Conservation (phyloP, 2,888 invertebrate species). For the Mesochorus sp. region DNA sequence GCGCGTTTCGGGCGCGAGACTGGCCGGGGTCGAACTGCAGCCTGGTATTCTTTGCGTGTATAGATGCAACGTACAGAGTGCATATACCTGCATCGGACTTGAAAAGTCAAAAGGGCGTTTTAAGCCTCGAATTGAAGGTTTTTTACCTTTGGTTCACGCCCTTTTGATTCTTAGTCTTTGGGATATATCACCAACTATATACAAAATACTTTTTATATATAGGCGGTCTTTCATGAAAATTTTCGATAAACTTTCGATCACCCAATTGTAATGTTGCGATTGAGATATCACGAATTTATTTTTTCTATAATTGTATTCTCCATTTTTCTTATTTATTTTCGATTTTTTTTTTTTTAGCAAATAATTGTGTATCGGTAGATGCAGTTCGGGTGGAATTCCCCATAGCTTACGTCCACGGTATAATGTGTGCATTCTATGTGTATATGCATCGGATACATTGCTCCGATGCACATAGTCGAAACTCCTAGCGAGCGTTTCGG, state of each 20-base stretch:
- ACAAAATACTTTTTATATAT: too few relatives aligned
- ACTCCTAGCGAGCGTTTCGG: conserved; percentile 49
- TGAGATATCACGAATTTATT: conserved; percentile 7
- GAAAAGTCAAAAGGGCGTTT: too few relatives aligned
- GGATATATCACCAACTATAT: not conserved
- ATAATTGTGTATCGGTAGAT: not conserved
- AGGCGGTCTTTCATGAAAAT: too few relatives aligned
- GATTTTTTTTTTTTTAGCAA: not conserved
- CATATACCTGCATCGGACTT: too few relatives aligned
- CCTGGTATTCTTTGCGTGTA: conserved; percentile 66
- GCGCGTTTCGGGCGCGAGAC: conserved; percentile 53
- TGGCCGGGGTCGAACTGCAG: conserved; percentile 64
- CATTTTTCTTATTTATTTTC: too few relatives aligned
- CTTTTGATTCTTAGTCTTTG: not conserved
- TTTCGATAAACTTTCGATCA: too few relatives aligned
- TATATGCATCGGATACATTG: too few relatives aligned
- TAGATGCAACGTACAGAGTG: too few relatives aligned
- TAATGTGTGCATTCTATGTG: not conserved
- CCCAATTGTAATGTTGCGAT: too few relatives aligned
- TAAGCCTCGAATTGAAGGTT: too few relatives aligned
- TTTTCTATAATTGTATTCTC: not conserved
- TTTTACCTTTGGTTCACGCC: not conserved
- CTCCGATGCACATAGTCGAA: conserved; percentile 42
- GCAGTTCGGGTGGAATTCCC: conserved; percentile 1
- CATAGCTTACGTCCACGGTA: too few relatives aligned